These are phyloP conservation scores for Trissolcus brochymenae DNA, from an alignment of 2,888 invertebrate species.

Conservation along the genomic window DNA sequence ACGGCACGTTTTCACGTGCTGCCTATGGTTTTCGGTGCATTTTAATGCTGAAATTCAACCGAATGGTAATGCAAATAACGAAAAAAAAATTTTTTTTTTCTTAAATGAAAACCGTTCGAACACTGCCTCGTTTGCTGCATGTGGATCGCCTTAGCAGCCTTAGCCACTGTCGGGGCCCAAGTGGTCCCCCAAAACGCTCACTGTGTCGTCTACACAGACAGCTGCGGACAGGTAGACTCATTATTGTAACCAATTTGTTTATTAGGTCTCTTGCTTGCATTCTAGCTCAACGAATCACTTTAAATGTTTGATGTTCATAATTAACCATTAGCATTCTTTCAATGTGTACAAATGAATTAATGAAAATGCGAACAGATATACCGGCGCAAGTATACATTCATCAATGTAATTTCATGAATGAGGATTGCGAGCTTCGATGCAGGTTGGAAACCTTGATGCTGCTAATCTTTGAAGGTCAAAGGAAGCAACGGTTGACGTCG, in stretches of 20 bases:
- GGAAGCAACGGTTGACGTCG: conserved; percentile 58
- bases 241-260: conserved; percentile 77
- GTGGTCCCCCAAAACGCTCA: conserved; percentile 91
- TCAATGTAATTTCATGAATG: conserved; percentile 28
- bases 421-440: conserved; percentile 65
- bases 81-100: conserved; percentile 61
- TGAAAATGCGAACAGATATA: conserved; percentile 2
- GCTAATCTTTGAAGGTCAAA: conserved; percentile 74
- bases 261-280: conserved; percentile 72
- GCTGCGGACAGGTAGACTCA: conserved; percentile 92
- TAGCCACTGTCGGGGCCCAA: conserved; percentile 81
- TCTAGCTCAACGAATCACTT: conserved; percentile 60
- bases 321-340: conserved; percentile 19
- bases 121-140: conserved; percentile 79
- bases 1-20: conserved; percentile 72
- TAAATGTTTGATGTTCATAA: conserved; percentile 27
- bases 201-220: conserved; percentile 96
- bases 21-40: conserved; percentile 74
- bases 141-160: conserved; percentile 78
- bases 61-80: conserved; percentile 69
- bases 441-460: conserved; percentile 74
- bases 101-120: conserved; percentile 73
- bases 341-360: conserved; percentile 2
- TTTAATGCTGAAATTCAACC: conserved; percentile 72
- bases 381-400: conserved; percentile 13